Conservation (phyloP, 64 coral and sea anemone genomes). For the Dendrophyllia cribrosa region DNA sequence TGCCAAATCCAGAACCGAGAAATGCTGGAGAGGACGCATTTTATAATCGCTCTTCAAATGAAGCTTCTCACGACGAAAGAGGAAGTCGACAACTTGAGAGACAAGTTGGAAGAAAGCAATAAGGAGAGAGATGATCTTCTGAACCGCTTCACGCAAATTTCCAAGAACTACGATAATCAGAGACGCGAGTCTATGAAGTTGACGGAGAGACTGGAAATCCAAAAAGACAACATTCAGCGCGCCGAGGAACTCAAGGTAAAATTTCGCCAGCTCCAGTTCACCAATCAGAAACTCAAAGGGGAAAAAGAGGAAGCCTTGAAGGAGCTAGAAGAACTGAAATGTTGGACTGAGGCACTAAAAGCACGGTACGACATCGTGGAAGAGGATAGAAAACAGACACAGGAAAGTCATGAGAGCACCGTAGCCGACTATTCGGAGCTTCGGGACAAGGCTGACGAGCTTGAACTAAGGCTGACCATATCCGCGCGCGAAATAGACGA, state of each 20-base stretch:
- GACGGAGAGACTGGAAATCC: conserved; percentile 74
- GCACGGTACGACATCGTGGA: conserved; percentile 72
- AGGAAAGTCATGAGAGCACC: conserved; percentile 61
- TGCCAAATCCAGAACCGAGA: conserved; percentile 51
- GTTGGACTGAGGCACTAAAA: conserved; percentile 66
- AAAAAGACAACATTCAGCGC: conserved; percentile 88
- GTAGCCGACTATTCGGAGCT: conserved; percentile 60
- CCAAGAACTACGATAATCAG: conserved; percentile 84
- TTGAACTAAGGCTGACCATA: conserved; percentile 47
- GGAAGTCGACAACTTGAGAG: conserved; percentile 71
- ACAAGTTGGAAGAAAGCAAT: conserved; percentile 57
- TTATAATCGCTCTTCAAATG: conserved; percentile 95
- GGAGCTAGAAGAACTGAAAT: conserved; percentile 44
- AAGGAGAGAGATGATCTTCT: conserved; percentile 57
- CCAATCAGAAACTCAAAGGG: conserved; percentile 66
- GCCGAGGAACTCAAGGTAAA: conserved; percentile 78
- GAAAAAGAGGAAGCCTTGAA: conserved; percentile 68
- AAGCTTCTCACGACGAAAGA: conserved; percentile 79
- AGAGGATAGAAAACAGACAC: conserved; percentile 55
- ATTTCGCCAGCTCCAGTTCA: conserved; percentile 76
- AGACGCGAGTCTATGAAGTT: conserved; percentile 91
- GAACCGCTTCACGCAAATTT: conserved; percentile 71
- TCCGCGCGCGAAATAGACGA: conserved; percentile 37
- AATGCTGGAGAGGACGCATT: conserved; percentile 86
- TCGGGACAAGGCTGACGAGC: conserved; percentile 55